A percentile compares a stretch with the other conserved stretches of the same genome.
Conservation (phyloP, 2,113 vertebrate genomes). For the Xiphorhynchus elegans region DNA sequence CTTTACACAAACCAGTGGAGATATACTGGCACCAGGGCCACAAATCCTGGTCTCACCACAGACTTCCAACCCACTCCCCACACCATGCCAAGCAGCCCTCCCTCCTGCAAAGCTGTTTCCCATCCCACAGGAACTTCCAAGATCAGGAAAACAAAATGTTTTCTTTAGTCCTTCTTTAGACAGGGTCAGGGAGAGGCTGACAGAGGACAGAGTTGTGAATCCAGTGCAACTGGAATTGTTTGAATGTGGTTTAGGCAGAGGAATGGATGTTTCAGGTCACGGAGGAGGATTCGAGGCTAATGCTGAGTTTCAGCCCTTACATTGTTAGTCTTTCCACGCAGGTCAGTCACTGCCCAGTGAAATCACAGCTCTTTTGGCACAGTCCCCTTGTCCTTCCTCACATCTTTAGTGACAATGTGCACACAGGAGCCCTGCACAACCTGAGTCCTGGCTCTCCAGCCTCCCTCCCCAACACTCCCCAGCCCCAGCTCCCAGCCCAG, state of each 20-base stretch:
- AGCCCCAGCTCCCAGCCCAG: not conserved
- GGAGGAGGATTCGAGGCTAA: not conserved
- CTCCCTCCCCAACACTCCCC: not conserved
- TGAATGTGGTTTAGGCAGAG: not conserved
- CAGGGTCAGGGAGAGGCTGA: not conserved
- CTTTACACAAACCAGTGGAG: not conserved
- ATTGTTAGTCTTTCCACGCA: not conserved
- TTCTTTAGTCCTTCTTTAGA: not conserved
- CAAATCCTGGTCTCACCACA: not conserved
- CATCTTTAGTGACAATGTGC: rapidly evolving
- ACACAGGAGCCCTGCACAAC: not conserved
- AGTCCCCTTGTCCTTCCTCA: not conserved
- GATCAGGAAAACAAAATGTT: slow-evolving; percentile 2
- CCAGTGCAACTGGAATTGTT: not conserved
- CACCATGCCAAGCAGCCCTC: not conserved
- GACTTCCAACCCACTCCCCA: not conserved
- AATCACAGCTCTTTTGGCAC: not conserved
- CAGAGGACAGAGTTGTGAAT: not conserved
- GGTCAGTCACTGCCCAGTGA: not conserved
- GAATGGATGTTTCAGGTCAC: not conserved
- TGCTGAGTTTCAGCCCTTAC: not conserved
- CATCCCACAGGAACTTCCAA: slow-evolving; percentile 13
- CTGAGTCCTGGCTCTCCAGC: not conserved
- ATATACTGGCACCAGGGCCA: not conserved
- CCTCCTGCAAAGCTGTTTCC: slow-evolving; percentile 35